A percentile compares a stretch with the other conserved stretches of the same genome.
Conservation (phyloP, 64 coral and sea anemone species). For the Catalaphyllia jardinei region DNA sequence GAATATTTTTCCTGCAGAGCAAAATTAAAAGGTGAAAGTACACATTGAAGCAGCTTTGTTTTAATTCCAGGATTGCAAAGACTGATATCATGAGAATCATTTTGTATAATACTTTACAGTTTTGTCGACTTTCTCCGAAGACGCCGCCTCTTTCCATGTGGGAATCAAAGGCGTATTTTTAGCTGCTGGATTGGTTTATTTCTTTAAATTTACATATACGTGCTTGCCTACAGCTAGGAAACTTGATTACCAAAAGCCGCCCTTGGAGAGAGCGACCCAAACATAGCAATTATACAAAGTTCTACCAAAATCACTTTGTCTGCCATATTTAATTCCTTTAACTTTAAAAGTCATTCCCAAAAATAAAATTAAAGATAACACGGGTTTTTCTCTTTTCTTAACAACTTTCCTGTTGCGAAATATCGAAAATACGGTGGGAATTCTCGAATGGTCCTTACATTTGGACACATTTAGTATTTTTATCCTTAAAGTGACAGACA, state of each 20-base stretch:
- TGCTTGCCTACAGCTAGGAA: constrained; percentile 36
- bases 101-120: background rate
- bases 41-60: background rate
- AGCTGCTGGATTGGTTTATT: background rate
- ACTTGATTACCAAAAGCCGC: constrained; percentile 18
- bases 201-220: background rate
- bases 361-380: constrained; percentile 25
- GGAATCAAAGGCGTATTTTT: background rate
- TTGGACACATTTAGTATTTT: background rate
- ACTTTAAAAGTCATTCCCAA: constrained; percentile 24
- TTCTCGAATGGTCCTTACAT: background rate
- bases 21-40: background rate
- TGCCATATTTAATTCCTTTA: constrained; percentile 28
- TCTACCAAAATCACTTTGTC: constrained; percentile 17
- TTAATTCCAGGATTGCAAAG: background rate
- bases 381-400: constrained; percentile 7
- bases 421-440: background rate
- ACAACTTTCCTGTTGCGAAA: background rate
- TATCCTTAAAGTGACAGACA: background rate
- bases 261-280: constrained; percentile 15
- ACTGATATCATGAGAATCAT: background rate
- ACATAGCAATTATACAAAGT: constrained; percentile 20
- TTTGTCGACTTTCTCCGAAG: background rate
- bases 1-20: constrained; percentile 1
- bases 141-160: background rate